Evolutionary conservation across 2,888 invertebrate species (phyloP).

Genomic region (Sussaba pulchella): DNA sequence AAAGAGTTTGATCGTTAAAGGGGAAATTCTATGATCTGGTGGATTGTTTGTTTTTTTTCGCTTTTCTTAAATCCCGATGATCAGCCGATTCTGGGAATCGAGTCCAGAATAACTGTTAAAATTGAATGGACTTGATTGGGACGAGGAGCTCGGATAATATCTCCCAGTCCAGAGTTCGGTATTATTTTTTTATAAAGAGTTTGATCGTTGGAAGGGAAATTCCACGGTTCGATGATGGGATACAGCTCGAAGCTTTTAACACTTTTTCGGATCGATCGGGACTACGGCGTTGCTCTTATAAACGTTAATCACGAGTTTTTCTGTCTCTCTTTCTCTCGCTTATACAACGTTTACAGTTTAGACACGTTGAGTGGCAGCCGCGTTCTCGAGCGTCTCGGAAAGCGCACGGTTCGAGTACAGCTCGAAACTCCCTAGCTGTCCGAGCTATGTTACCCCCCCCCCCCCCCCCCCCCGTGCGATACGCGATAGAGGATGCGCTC

Average conservation of each 20-base stretch:
- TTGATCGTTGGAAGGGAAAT: constrained; percentile 32
- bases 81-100: too few species aligned
- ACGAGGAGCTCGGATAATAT: too few species aligned
- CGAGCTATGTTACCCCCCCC: too few species aligned
- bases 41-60: too few species aligned
- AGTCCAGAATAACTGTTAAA: too few species aligned
- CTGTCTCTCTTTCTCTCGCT: too few species aligned
- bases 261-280: constrained; percentile 48
- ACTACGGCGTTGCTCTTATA: constrained; percentile 49
- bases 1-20: too few species aligned
- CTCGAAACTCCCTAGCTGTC: constrained; percentile 18
- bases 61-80: too few species aligned
- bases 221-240: neutral
- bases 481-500: constrained; percentile 40
- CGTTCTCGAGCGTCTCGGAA: constrained; percentile 59
- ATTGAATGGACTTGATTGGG: too few species aligned
- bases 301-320: constrained; percentile 69
- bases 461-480: too few species aligned
- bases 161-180: too few species aligned
- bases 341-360: constrained; percentile 72
- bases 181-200: constrained; percentile 3
- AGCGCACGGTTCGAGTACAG: constrained; percentile 40
- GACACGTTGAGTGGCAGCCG: constrained; percentile 78
- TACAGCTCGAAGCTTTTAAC: constrained; percentile 35
- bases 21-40: too few species aligned